A percentile compares a stretch with the other conserved stretches of the same genome.
Conservation (phyloP, 2,113 vertebrate species). For the Prunella fulvescens region DNA sequence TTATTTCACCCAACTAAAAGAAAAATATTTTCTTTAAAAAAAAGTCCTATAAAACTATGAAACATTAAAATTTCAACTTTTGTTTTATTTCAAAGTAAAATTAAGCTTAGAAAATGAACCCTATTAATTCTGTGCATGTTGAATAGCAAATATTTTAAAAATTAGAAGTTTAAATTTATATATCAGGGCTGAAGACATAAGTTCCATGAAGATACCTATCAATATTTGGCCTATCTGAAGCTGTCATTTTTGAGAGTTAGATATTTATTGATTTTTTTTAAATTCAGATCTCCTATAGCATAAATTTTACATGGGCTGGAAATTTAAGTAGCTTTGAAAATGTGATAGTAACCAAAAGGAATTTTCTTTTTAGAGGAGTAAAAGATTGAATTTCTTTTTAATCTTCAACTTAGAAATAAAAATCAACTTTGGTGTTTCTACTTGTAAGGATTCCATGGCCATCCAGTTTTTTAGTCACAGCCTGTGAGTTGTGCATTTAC, state of each 20-base stretch:
- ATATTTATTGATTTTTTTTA: background rate
- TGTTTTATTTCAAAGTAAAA: background rate
- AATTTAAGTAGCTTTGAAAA: background rate
- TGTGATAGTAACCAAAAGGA: background rate
- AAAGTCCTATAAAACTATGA: background rate
- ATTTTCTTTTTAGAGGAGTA: background rate
- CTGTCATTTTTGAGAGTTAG: background rate
- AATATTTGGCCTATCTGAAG: background rate
- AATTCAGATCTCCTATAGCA: background rate
- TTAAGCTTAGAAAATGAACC: background rate
- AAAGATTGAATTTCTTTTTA: background rate
- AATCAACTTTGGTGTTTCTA: background rate
- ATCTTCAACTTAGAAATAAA: background rate
- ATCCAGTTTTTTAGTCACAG: background rate
- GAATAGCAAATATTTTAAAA: background rate
- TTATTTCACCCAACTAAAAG: background rate
- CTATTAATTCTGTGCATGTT: background rate
- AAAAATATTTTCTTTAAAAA: background rate
- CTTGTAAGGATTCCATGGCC: background rate
- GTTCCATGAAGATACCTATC: background rate
- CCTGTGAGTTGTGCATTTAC: background rate
- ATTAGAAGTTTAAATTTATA: background rate
- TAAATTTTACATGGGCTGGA: background rate
- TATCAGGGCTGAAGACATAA: background rate
- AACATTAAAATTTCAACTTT: background rate